phyloP scores from a whole-genome alignment of 2,797 vertebrate species.

The Loris lydekkerianus region DNA sequence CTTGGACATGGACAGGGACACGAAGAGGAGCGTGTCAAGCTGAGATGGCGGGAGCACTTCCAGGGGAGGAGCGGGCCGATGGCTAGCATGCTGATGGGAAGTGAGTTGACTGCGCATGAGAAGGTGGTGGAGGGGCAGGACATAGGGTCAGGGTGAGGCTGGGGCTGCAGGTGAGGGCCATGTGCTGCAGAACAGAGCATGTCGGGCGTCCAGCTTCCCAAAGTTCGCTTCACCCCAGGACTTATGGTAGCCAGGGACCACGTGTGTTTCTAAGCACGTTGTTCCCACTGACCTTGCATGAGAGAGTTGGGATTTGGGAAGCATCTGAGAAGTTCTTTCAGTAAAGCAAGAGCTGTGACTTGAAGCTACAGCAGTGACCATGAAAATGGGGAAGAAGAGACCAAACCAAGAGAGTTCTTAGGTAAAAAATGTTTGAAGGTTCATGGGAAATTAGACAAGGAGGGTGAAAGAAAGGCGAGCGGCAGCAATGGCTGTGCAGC shows the following conservation, averaged over 20 bases:
- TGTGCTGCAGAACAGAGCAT: fast-evolving
- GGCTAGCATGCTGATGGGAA: too few relatives aligned
- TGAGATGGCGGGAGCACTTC: neutral
- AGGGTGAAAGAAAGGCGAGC: neutral
- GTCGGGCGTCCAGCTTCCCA: neutral
- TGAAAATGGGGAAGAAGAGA: neutral
- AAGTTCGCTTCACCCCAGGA: too few relatives aligned
- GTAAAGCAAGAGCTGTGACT: neutral
- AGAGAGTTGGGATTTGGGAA: neutral
- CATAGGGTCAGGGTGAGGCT: neutral
- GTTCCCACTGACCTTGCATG: neutral
- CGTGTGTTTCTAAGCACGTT: neutral
- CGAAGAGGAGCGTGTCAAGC: neutral
- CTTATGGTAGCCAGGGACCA: too few relatives aligned
- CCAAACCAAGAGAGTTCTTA: neutral
- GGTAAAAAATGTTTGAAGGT: neutral
- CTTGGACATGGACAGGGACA: neutral
- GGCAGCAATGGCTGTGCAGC: neutral
- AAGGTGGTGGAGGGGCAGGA: neutral
- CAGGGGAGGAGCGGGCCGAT: too few relatives aligned
- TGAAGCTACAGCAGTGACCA: neutral
- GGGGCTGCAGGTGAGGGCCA: neutral
- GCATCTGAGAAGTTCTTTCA: neutral
- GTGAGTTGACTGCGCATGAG: neutral
- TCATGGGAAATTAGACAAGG: neutral